Percentiles rank a stretch among this genome's conserved stretches.
phyloP scores from a whole-genome alignment of 2,113 vertebrate genomes.

The Athene cunicularia region DNA sequence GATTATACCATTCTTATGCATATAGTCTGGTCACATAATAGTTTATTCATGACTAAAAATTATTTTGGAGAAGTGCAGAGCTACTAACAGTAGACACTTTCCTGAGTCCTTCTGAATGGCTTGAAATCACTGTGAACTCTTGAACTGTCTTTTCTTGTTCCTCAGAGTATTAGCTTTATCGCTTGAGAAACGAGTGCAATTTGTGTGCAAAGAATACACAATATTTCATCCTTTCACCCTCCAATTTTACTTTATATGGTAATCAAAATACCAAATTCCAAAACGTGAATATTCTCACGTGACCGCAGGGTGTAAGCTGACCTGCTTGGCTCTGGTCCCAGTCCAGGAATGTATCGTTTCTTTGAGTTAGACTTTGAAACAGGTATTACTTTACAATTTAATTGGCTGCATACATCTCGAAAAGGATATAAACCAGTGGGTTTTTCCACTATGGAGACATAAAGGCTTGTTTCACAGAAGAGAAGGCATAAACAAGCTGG shows the following conservation, averaged over 20 bases:
- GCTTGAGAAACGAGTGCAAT: neutral
- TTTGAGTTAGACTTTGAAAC: conserved; percentile 68
- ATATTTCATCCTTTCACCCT: neutral
- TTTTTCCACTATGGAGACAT: conserved; percentile 68
- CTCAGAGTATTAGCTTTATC: neutral
- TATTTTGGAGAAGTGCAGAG: neutral
- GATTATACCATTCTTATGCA: conserved; percentile 1
- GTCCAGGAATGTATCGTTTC: conserved; percentile 49
- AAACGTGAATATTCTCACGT: neutral
- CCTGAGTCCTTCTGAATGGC: neutral
- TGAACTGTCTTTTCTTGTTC: neutral
- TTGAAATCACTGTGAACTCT: conserved; percentile 4
- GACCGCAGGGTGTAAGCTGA: conserved; percentile 28
- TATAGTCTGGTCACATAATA: neutral
- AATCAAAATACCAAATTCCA: neutral
- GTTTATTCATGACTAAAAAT: conserved; percentile 13
- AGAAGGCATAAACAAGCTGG: conserved; percentile 67
- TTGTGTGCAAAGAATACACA: neutral
- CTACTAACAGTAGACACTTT: neutral
- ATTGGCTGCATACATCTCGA: conserved; percentile 69
- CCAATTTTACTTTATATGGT: neutral
- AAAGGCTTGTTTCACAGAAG: conserved; percentile 73
- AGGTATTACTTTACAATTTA: conserved; percentile 74
- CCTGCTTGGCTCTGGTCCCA: conserved; percentile 46
- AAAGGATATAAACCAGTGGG: conserved; percentile 68